Base-by-base conservation (phyloP, 2,888 invertebrate genomes). In the Branchellion lobata region DNA sequence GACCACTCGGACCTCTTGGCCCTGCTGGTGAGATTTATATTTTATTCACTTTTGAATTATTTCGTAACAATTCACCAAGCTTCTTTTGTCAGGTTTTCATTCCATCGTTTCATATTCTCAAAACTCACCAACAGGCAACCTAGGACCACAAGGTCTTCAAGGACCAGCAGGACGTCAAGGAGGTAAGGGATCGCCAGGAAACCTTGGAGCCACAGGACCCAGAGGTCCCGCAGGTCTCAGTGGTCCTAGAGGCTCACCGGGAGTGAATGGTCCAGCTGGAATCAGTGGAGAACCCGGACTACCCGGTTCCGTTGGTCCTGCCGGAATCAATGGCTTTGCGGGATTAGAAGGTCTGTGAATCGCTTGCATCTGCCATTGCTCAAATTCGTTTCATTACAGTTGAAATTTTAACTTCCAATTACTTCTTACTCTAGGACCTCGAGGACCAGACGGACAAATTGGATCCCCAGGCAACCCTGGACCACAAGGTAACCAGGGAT, bases 401-500 rank as follows among this genome's bases (percentile, higher is more conserved):
- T n/a, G n/a, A n/a, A n/a, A n/a, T n/a, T n/a, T n/a, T n/a, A n/a
- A n/a, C n/a, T n/a, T n/a, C n/a, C n/a, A n/a, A n/a, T n/a, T n/a
- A n/a, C n/a, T n/a, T n/a, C n/a, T n/a, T n/a, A n/a, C n/a, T n/a
- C 21, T 69, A 34, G 71, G 71, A 2, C 33, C 34, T 69, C 71
- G 34, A 34, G 71, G 71, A 34, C 29, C 31, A 11, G 33, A 69
- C 21, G 71, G 71, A 3, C 3, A 8, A 3, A 3, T 51, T 5
- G 81, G 81, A 61, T 47, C 34, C 27, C 14, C 69, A 61, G 82
- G 82, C 5, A n/a, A 24, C 24, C 31, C 34, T 68, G 81, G 81
- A 21, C 31, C 1, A 33, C 51, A 69, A 61, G 80, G 80, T n/a
- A n/a, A n/a, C 5, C n/a, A 29, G 2, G 80, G 80, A 91, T 81